A percentile compares a stretch with the other conserved stretches of the same genome.
Conservation (phyloP, 1,140 invertebrate species). For the Dryas iulia region DNA sequence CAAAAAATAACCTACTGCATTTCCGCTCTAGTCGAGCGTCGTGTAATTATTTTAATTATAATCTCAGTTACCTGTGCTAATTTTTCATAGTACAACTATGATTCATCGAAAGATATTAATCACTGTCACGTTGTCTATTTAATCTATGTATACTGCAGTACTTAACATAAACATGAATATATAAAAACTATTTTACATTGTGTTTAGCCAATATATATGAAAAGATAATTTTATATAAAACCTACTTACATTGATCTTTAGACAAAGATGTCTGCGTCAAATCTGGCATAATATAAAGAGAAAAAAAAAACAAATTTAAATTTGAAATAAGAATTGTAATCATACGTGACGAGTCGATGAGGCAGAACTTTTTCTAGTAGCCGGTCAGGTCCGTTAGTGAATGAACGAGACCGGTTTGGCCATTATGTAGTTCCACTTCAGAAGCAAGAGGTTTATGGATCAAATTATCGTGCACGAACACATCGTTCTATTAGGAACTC, state of each 20-base stretch:
- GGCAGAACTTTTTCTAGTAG: constrained; percentile 43
- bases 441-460: constrained; percentile 51
- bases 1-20: constrained; percentile 35
- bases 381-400: constrained; percentile 58
- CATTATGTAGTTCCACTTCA: constrained; percentile 57
- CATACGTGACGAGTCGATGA: constrained; percentile 34
- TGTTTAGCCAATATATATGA: not conserved
- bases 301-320: constrained; percentile 4
- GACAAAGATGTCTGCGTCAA: not conserved
- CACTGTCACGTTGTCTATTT: constrained; percentile 16
- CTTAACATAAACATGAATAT: not conserved
- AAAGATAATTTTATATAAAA: not conserved
- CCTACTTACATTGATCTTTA: not conserved
- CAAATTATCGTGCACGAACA: constrained; percentile 41
- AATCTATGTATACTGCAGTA: not conserved
- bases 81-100: constrained; percentile 33
- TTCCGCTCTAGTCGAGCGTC: constrained; percentile 30
- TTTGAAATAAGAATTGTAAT: constrained; percentile 33
- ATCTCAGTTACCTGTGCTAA: constrained; percentile 24
- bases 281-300: not conserved
- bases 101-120: constrained; percentile 31
- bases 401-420: constrained; percentile 68
- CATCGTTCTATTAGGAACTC: constrained; percentile 26
- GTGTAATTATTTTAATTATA: constrained; percentile 35
- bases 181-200: not conserved